Percentiles rank a stretch among this genome's conserved stretches.
Evolutionary conservation across 2,888 invertebrate genomes (phyloP).

Genomic region (Aporophyla lueneburgensis): DNA sequence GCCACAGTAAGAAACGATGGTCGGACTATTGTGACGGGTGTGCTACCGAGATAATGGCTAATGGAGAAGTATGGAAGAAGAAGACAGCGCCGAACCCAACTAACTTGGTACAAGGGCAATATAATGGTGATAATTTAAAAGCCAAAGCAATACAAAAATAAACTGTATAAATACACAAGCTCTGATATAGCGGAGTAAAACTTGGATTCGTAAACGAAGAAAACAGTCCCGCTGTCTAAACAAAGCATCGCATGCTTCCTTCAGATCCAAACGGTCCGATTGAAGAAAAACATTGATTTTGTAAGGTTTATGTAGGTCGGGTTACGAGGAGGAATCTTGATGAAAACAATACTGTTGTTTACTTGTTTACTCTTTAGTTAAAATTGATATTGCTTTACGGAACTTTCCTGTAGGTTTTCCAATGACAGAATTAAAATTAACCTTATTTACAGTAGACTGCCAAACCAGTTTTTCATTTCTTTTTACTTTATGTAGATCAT

Average conservation of each 20-base stretch:
- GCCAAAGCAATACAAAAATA: constrained; percentile 25
- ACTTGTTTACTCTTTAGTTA: constrained; percentile 22
- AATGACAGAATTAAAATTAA: neutral
- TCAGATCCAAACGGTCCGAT: constrained; percentile 28
- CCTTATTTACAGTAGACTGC: neutral
- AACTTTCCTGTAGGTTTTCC: neutral
- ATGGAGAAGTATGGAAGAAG: too few relatives aligned
- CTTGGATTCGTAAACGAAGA: constrained; percentile 16
- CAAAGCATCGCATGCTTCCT: constrained; percentile 38
- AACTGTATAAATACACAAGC: constrained; percentile 27
- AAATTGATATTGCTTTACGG: constrained; percentile 14
- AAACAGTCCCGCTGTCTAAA: constrained; percentile 41
- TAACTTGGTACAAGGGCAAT: neutral
- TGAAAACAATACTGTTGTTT: constrained; percentile 44
- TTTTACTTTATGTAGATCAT: too few relatives aligned
- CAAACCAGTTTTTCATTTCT: neutral
- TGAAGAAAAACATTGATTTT: constrained; percentile 57
- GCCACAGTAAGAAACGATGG: neutral
- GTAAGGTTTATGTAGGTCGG: constrained; percentile 37
- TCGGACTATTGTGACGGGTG: too few relatives aligned
- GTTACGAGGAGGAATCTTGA: constrained; percentile 40
- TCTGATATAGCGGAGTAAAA: constrained; percentile 30
- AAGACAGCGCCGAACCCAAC: neutral
- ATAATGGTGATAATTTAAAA: neutral
- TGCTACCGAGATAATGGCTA: too few relatives aligned